Conservation (phyloP, 2,888 invertebrate genomes). For the Drosophila subsilvestris region DNA sequence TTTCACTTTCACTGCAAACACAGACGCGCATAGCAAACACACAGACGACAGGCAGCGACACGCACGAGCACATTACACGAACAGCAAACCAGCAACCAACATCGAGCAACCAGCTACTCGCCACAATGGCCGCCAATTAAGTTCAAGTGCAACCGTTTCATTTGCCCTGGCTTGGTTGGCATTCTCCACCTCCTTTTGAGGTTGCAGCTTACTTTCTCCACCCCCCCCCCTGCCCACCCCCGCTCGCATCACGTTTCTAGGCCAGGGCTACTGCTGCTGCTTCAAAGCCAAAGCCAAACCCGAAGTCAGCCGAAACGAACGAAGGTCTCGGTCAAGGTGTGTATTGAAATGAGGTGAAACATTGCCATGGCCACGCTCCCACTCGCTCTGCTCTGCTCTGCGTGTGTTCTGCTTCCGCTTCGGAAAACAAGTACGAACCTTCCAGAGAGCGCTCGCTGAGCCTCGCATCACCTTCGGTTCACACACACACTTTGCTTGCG, state of each 20-base stretch:
- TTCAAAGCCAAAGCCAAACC: conserved; percentile 47
- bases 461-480: neutral
- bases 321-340: conserved; percentile 38
- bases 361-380: neutral
- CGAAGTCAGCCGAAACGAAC: conserved; percentile 43
- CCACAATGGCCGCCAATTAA: conserved; percentile 64
- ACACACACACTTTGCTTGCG: conserved; percentile 9
- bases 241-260: conserved; percentile 62
- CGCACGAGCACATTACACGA: conserved; percentile 30
- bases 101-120: conserved; percentile 18
- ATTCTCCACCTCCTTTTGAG: neutral
- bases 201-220: neutral
- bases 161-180: conserved; percentile 35
- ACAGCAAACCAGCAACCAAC: too few species aligned
- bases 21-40: conserved; percentile 3
- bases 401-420: too few species aligned
- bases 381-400: neutral
- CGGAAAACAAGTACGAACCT: neutral
- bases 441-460: neutral
- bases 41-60: conserved; percentile 1
- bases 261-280: conserved; percentile 65
- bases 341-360: neutral
- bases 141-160: conserved; percentile 79
- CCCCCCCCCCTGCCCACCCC: neutral
- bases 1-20: conserved; percentile 69